Base-by-base conservation (phyloP, 2,113 vertebrate genomes). In the Hirundichthys speculiger region DNA sequence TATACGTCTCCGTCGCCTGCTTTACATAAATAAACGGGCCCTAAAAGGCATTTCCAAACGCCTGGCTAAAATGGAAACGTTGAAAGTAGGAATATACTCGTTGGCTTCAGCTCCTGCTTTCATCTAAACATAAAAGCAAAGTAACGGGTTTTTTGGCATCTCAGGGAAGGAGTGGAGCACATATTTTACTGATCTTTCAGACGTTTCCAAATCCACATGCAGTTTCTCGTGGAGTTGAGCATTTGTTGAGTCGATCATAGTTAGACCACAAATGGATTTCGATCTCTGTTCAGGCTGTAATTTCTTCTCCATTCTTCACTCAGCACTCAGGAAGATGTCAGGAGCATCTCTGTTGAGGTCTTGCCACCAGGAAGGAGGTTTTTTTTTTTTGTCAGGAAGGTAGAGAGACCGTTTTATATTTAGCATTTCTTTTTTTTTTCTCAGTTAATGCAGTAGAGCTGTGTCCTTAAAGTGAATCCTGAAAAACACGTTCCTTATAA, bases 101-200 rank as follows among this genome's bases (percentile, higher is more conserved):
- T 13, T 56, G 72, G 69, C 63, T 0, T 52, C 14, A 15, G 15
- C 27, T 56, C 40, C 25, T 0, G 1, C 78, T 79, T 79, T 84
- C 72, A 84, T 86, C 61, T 64, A 2, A 42, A 84, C 75, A 79
- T 84, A 55, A 84, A 86, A 83, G 78, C n/a, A 2, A 41, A 54
- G 27, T 72, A 72, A 34, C 13, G 13, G 49, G 13, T 22, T 18
- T 45, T 50, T 69, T 74, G 70, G 62, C 53, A 62, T 70, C 68
- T 74, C n/a, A 62, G 61, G 69, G 65, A 64, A 46, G 47, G 39
- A 59, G 55, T 11, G 42, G 63, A 22, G 59, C 40, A 59, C 73
- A 55, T 84, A 64, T 66, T 77, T 80, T 46, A 68, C 59, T 52
- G 84, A 79, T 45, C 62, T 50, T 51, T 53, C 2, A 34, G 81